Evolutionary conservation across 2,888 invertebrate genomes (phyloP), one percentile per base, ranked within the genome.

Genomic region (Diploptera punctata): DNA sequence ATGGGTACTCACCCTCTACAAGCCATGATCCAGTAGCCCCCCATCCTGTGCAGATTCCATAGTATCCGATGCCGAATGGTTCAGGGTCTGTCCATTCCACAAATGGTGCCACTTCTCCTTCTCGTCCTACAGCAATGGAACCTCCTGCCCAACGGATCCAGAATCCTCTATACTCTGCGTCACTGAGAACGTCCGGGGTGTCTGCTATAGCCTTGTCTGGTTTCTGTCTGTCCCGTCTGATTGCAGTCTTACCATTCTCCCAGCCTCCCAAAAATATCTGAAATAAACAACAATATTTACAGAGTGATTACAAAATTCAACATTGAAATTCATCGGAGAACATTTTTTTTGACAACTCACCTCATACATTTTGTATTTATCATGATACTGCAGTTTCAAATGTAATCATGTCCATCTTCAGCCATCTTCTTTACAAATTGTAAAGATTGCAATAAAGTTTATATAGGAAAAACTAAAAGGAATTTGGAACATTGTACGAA

Each of bases 1-100:
- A 47, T 3, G 19, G 67, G 52, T 29, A 78, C 79, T 78, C 85
- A 93, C 92, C 91, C 86, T 93, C 93, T 78, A 95, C 87, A 76
- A 91, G 86, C 95, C 95, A 95, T 52, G 90, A 87, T 43, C 95
- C 95, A 69, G 84, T 85, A 13, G 94, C 92, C 19, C 95, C 95
- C 93, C 94, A 95, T 65, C 94, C 94, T 60, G 95, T 95, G 83
- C 93, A 93, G 33, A 94, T 88, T 57, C 94, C 95, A 57, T 93
- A 89, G 81, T 90, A 91, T 75, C 87, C 88, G 71, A 95, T 87
- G 13, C 88, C 88, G 81, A 93, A 89, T 3, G 90, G 87, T 76
- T 91, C 87, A 0, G 90, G 89, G 79, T 94, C 93, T 33, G 87
- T 83, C 86, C 90, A 92, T 13, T 88, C 87, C 76, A 95, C 81